Evolutionary conservation across 2,797 vertebrate genomes (phyloP).

Genomic region (Falco rusticolus): DNA sequence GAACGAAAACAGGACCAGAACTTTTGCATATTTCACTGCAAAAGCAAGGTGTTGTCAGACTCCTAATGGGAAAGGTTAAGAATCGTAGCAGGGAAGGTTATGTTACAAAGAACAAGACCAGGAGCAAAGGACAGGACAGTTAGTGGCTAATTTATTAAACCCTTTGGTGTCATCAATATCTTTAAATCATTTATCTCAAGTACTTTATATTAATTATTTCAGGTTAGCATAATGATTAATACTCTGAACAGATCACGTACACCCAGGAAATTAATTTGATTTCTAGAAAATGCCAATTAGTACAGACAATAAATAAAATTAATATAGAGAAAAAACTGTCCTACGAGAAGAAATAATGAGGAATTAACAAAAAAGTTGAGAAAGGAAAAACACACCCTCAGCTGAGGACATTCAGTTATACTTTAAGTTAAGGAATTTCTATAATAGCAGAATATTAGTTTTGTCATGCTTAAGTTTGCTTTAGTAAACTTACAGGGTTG

Average conservation of each 20-base stretch:
- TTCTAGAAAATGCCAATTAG: neutral
- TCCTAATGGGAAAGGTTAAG: neutral
- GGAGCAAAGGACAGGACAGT: neutral
- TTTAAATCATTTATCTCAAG: neutral
- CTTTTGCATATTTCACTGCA: neutral
- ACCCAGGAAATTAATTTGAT: neutral
- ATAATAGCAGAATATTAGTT: neutral
- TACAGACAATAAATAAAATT: neutral
- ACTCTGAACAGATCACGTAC: neutral
- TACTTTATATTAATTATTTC: neutral
- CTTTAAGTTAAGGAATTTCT: neutral
- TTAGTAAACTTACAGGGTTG: conserved; percentile 61
- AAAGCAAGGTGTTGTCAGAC: neutral
- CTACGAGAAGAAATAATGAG: neutral
- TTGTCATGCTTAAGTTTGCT: neutral
- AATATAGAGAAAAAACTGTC: neutral
- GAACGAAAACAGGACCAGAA: neutral
- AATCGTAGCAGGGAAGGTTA: neutral
- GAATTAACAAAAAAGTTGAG: neutral
- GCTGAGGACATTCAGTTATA: neutral
- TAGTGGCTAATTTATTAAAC: neutral
- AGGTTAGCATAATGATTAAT: neutral
- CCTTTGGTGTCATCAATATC: neutral
- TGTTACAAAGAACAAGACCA: neutral
- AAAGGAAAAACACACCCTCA: neutral